Evolutionary conservation across 53 echinoderm and acorn worm genomes (phyloP).

Genomic region (Echinometra lucunter): DNA sequence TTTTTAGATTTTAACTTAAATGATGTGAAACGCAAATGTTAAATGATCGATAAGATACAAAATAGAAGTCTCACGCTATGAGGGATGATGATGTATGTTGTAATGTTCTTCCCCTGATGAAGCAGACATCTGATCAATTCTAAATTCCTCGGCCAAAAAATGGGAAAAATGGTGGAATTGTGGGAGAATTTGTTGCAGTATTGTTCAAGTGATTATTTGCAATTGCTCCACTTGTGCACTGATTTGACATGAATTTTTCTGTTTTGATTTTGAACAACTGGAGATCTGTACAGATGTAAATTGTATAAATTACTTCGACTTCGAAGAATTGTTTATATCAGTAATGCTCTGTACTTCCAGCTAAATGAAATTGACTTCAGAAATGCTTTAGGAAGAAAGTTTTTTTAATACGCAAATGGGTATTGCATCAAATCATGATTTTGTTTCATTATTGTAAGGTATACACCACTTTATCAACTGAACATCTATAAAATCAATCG

Average conservation of each 20-base stretch:
- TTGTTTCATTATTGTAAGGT: neutral
- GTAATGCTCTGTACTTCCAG: neutral
- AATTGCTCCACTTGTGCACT: neutral
- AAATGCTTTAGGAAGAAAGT: neutral
- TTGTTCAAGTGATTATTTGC: neutral
- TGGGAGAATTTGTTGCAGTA: neutral
- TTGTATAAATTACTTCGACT: neutral
- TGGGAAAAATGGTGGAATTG: neutral
- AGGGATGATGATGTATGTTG: neutral
- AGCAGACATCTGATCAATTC: neutral
- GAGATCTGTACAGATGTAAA: neutral
- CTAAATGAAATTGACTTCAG: neutral
- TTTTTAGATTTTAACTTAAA: neutral
- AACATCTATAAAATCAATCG: neutral
- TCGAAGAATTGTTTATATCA: neutral
- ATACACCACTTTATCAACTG: neutral
- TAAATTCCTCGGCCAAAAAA: neutral
- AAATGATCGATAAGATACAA: neutral
- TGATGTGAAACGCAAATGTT: neutral
- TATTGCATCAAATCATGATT: neutral
- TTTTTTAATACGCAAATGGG: neutral
- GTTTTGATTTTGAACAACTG: neutral
- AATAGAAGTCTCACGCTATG: neutral
- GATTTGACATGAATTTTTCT: neutral
- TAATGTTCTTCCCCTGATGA: neutral